Evolutionary conservation across 2,888 invertebrate species (phyloP), one percentile per base, ranked within the genome.

Genomic region (Thereva nobilitata): DNA sequence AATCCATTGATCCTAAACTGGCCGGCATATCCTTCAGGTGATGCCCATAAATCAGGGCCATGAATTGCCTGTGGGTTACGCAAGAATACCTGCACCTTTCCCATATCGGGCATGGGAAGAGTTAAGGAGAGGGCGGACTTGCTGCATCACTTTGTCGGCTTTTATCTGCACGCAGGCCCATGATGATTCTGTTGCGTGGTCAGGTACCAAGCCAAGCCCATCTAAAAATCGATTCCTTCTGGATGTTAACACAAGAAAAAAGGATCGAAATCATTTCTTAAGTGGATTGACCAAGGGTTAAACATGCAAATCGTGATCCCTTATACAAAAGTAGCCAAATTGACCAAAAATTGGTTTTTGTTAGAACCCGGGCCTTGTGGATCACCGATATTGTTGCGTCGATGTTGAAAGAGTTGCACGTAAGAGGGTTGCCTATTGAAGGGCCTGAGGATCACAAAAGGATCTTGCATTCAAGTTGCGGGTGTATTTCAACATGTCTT

Each of bases 251-350:
- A 61, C 61, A 61, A 23, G 23, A 23, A 50, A 61, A 61, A 50
- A 34, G 61, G 40, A 38, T 50, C 61, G 34, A 61, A 50, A 61
- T 61, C 50, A 61, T 50, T 50, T 49, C 23, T 61, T 61, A 61
- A 61, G 61, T 61, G 61, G 61, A 61, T 61, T 50, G 61, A 50
- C 34, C 41, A 61, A 61, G 61, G 61, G 61, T 61, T 61, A 61
- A 61, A 61, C 61, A 61, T 61, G 61, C 61, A 61, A 61, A 61
- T 61, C 61, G 61, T 61, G 61, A 61, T 49, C 40, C 40, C 40
- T 23, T 40, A 12, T 23, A 61, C 49, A 49, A 49, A 53, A 61
- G 61, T 61, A 50, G 61, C 61, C 50, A 61, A 50, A 61, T 59
- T 59, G 47, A 59, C 57, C 57, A 38, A 37, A 59, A 59, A 35